These are phyloP conservation scores for Notodonta ziczac DNA, from an alignment of 2,888 invertebrate genomes.

Conservation along the genomic window DNA sequence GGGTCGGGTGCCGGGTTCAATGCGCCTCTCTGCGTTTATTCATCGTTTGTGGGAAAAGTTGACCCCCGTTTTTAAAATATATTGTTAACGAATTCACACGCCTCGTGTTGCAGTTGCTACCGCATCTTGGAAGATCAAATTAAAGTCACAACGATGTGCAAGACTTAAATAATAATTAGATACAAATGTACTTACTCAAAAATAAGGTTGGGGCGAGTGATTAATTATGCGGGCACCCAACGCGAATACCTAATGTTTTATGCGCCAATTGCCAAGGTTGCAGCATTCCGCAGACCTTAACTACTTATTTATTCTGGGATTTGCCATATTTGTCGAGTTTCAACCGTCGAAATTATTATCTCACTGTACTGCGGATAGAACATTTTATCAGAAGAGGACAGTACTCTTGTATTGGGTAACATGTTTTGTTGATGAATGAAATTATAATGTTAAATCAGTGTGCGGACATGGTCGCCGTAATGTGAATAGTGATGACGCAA, in stretches of 20 bases:
- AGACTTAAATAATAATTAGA: constrained; percentile 21
- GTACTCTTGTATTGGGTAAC: constrained; percentile 59
- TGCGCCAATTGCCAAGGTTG: constrained; percentile 70
- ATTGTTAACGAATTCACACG: constrained; percentile 84
- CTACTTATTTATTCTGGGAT: constrained; percentile 69
- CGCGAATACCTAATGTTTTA: constrained; percentile 49
- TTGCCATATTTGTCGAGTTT: constrained; percentile 76
- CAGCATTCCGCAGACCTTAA: constrained; percentile 64
- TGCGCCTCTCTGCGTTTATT: constrained; percentile 84
- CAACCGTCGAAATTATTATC: constrained; percentile 77
- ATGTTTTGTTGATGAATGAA: constrained; percentile 57
- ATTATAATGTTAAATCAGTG: constrained; percentile 42
- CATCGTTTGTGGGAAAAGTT: constrained; percentile 85
- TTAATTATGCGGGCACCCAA: constrained; percentile 46
- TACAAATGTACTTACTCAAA: constrained; percentile 26
- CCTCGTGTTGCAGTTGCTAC: constrained; percentile 64
- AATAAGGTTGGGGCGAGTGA: constrained; percentile 32
- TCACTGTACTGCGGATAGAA: constrained; percentile 67
- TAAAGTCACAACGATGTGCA: constrained; percentile 28
- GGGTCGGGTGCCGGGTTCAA: constrained; percentile 81
- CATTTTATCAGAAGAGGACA: constrained; percentile 68
- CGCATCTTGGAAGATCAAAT: constrained; percentile 61
- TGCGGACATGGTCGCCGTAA: constrained; percentile 31
- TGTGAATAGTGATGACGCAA: constrained; percentile 40
- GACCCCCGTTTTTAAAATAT: constrained; percentile 81